Base-by-base conservation (phyloP, 2,113 vertebrate species). In the Pterophyllum scalare region DNA sequence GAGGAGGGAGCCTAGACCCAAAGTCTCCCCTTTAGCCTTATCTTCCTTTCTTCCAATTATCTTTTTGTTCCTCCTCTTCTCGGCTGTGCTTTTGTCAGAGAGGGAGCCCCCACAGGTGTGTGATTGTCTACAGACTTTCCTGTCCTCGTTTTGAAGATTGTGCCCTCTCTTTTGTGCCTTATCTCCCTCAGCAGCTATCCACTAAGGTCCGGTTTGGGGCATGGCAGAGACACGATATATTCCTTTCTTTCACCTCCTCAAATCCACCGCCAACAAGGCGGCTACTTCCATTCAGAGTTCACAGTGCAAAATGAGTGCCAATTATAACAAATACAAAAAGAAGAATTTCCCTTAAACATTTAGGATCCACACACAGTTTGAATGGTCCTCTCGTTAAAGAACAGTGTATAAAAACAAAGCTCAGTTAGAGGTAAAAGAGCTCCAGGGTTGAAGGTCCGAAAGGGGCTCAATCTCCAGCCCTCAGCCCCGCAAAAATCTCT, bases 11-110 rank as follows among this genome's bases (percentile, higher is more conserved):
- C 7, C 77, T 46, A 79, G 59, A 91, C 91, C 89, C 91, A 94
- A 92, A 95, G 95, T 88, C 95, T 96, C 95, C 96, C 93, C 92
- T 96, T 70, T 92, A 95, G 91, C 95, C 95, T 95, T 95, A 64
- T 82, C 56, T 64, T 79, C 82, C 72, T 2, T 2, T 64, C 81
- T 77, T 58, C 59, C 79, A 77, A 82, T 87, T 81, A 38, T 82
- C 70, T 81, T 61, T 54, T 82, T 24, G 58, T 35, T 57, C 79
- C 83, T 77, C 65, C 52, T 61, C 3, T 77, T 67, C 58, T 77
- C 22, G 4, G 70, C 81, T 31, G 43, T 6, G 56, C 46, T 82
- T 78, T 76, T 61, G 85, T 88, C 80, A 70, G 62, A 78, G 81
- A 38, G 57, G 58, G 7, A 88, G 80, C 22, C 76, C 86, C 87